A percentile compares a stretch with the other conserved stretches of the same genome.
phyloP scores from a whole-genome alignment of 1,140 invertebrate genomes.

The Drosophila tsacasi region DNA sequence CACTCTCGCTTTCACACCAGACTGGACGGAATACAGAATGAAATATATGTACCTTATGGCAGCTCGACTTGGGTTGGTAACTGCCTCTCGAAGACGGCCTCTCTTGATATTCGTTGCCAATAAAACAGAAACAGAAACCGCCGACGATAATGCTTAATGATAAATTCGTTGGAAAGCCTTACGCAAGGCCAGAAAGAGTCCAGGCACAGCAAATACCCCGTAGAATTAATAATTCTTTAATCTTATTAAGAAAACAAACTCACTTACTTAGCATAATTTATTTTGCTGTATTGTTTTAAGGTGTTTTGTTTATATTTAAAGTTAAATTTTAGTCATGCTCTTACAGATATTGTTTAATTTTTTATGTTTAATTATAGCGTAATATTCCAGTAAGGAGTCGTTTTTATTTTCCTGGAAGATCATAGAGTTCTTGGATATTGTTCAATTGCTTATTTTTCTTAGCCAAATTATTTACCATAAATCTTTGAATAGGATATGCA shows the following conservation, averaged over 20 bases:
- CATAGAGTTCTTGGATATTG: too few species aligned
- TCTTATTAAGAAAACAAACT: neutral
- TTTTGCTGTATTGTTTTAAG: neutral
- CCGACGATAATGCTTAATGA: conserved; percentile 21
- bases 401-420: neutral
- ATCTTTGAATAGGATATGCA: too few species aligned
- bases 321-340: neutral
- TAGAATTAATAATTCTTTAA: neutral
- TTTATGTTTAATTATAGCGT: neutral
- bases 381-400: neutral
- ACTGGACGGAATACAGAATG: conserved; percentile 71
- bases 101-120: conserved; percentile 41
- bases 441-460: too few species aligned
- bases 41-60: conserved; percentile 22
- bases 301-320: neutral
- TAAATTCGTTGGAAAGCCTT: conserved; percentile 14
- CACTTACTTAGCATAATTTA: neutral
- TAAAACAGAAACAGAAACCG: conserved; percentile 36
- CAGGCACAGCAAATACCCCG: neutral
- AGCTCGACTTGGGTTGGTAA: conserved; percentile 10
- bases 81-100: conserved; percentile 17
- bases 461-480: too few species aligned
- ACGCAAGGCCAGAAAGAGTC: conserved; percentile 9
- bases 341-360: neutral
- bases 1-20: conserved; percentile 76